Evolutionary conservation across 2,888 invertebrate species (phyloP).

Genomic region (Eueremaeus valkanovi): DNA sequence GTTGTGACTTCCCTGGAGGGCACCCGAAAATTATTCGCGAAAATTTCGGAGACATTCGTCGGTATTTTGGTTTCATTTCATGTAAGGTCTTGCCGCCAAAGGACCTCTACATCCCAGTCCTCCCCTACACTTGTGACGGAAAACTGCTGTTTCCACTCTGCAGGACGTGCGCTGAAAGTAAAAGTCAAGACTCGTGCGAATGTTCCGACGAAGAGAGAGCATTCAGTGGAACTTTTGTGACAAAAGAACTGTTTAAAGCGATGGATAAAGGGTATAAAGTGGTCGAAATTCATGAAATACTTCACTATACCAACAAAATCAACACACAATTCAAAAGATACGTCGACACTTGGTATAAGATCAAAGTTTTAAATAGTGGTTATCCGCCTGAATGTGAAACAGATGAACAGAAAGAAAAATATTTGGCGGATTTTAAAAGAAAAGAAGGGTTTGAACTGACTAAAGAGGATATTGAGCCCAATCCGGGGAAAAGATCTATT

Average conservation of each 20-base stretch:
- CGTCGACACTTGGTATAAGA: slow-evolving; percentile 48
- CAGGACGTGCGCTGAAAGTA: slow-evolving; percentile 45
- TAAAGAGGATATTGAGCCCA: not conserved
- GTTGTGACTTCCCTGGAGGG: slow-evolving; percentile 47
- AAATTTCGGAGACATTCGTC: slow-evolving; percentile 44
- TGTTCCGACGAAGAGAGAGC: slow-evolving; percentile 46
- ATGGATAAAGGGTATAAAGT: too few species aligned
- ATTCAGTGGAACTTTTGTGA: slow-evolving; percentile 48
- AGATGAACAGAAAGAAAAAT: slow-evolving; percentile 45
- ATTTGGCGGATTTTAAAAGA: slow-evolving; percentile 45
- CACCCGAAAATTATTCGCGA: slow-evolving; percentile 46
- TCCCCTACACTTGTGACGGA: slow-evolving; percentile 46
- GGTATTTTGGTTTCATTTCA: slow-evolving; percentile 49
- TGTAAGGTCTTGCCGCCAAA: slow-evolving; percentile 39
- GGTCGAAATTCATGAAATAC: too few species aligned
- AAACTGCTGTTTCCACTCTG: slow-evolving; percentile 49
- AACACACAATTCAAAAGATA: slow-evolving; percentile 48
- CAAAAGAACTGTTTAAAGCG: too few species aligned
- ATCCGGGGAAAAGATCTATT: not conserved
- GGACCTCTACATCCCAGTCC: slow-evolving; percentile 39
- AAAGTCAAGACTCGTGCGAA: slow-evolving; percentile 45
- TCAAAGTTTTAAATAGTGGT: slow-evolving; percentile 49
- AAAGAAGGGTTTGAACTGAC: not conserved
- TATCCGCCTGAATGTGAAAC: slow-evolving; percentile 46
- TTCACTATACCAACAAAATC: too few species aligned